phyloP scores from a whole-genome alignment of 2,888 invertebrate species.

The Drosophila stalkeri region DNA sequence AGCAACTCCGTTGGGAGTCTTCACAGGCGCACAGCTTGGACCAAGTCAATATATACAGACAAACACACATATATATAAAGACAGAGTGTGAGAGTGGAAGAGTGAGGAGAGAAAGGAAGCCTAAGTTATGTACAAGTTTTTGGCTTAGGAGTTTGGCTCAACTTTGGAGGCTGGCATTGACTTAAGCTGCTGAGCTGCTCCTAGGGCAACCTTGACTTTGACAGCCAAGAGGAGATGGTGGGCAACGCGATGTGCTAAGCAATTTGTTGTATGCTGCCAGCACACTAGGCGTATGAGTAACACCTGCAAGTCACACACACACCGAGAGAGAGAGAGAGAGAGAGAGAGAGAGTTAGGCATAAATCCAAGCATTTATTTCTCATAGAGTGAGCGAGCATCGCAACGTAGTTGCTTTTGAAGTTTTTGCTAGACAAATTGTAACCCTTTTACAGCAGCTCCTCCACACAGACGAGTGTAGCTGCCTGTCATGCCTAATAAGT shows the following conservation, averaged over 20 bases:
- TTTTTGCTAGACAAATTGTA: constrained; percentile 59
- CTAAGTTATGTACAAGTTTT: constrained; percentile 36
- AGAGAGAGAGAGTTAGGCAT: constrained; percentile 44
- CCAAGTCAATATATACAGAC: constrained; percentile 1
- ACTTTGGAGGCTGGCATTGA: constrained; percentile 47
- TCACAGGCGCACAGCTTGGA: constrained; percentile 32
- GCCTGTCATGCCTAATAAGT: constrained; percentile 52
- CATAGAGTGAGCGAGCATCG: constrained; percentile 35
- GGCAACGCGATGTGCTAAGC: constrained; percentile 53
- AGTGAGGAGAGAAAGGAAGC: background rate
- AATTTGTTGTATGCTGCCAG: constrained; percentile 71
- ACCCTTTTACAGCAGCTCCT: constrained; percentile 61
- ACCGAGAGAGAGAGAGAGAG: constrained; percentile 12
- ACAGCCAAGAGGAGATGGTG: background rate
- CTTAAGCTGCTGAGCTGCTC: constrained; percentile 50
- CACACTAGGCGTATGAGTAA: constrained; percentile 66
- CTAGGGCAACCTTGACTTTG: constrained; percentile 72
- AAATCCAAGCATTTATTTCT: constrained; percentile 81
- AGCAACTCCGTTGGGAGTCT: constrained; percentile 72
- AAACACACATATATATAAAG: background rate
- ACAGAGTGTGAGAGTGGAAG: background rate
- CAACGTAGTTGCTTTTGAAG: constrained; percentile 71
- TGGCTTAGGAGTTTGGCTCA: constrained; percentile 32
- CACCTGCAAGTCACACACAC: constrained; percentile 57
- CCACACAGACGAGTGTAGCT: constrained; percentile 25